Evolutionary conservation across 1,140 invertebrate genomes (phyloP), one percentile per base, ranked within the genome.

Genomic region (Ceratina calcarata): DNA sequence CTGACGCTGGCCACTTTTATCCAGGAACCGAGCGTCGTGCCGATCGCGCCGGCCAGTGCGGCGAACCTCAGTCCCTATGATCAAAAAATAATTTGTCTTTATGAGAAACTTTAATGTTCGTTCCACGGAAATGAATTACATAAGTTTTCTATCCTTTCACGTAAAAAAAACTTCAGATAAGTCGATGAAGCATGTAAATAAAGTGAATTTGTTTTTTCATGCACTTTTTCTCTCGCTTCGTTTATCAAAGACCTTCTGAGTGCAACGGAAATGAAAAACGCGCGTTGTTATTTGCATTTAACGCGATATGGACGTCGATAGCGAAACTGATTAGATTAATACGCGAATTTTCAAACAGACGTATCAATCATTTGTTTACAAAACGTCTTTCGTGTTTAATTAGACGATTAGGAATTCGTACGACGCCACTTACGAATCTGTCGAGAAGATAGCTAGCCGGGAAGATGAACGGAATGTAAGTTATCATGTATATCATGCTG

Each of bases 401-500:
- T 45, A 45, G 6, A 45, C 61, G 61, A 32, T 37, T 6, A 13
- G 8, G 3, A 37, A 70, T 3, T 58, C 16, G 2, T 10, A 8
- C n/a, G n/a, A 45, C 49, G 13, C 22, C 68, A 95, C 96, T 96
- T 93, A 98, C 97, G 91, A 95, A 95, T 94, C 96, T 97, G 88
- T 99, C 97, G 70, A 99, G 94, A 24, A 99, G 94, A 95, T 96
- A 99, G 89, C 97, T 98, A 7, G 97, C 98, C 6, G 99, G 99
- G 89, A 99, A 98, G 85, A 99, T 98, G 74, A 99, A 95, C 10
- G 98, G 97, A 87, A 99, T 98, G 90, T 99, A 99, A 2, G 96
- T 95, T 82, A 99, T 95, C 98, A 99, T 99, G 92, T 97, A 99
- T 82, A 99, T 96, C 96, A 99, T 97, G 18, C 98, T 98, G 51